These are phyloP conservation scores for Drosophila nigromelanica DNA, from an alignment of 1,140 invertebrate genomes.

Conservation along the genomic window DNA sequence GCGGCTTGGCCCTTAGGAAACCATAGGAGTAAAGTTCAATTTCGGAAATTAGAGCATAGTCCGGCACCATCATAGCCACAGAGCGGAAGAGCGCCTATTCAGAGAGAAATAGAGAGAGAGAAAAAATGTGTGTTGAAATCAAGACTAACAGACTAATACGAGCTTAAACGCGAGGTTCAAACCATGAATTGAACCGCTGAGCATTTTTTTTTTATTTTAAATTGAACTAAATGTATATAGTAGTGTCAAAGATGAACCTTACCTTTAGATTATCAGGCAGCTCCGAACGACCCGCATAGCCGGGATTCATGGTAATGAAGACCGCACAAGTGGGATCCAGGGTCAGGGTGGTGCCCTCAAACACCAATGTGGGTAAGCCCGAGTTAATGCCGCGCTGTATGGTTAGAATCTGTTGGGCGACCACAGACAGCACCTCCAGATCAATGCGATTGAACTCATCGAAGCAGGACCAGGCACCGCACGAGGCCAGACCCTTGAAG, in stretches of 20 bases:
- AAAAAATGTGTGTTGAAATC: too few relatives aligned
- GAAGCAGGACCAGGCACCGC: slow-evolving; percentile 98
- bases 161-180: too few relatives aligned
- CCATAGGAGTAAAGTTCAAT: slow-evolving; percentile 97
- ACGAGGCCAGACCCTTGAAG: slow-evolving; percentile 97
- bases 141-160: too few relatives aligned
- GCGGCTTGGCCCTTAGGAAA: slow-evolving; percentile 94
- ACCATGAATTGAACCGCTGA: too few relatives aligned
- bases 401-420: slow-evolving; percentile 94
- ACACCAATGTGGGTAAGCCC: slow-evolving; percentile 89
- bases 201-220: too few relatives aligned
- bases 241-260: neutral
- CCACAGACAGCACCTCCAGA: slow-evolving; percentile 95
- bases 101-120: too few relatives aligned
- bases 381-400: slow-evolving; percentile 92
- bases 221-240: neutral
- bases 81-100: slow-evolving; percentile 94
- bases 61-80: slow-evolving; percentile 99
- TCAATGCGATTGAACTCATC: slow-evolving; percentile 97
- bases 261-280: slow-evolving; percentile 97
- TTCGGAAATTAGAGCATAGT: slow-evolving; percentile 97
- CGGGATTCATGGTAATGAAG: slow-evolving; percentile 98
- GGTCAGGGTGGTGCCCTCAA: slow-evolving; percentile 94
- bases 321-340: slow-evolving; percentile 96
- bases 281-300: slow-evolving; percentile 95